A percentile compares a stretch with the other conserved stretches of the same genome.
Conservation (phyloP, 2,797 vertebrate species). For the Falco berigora region DNA sequence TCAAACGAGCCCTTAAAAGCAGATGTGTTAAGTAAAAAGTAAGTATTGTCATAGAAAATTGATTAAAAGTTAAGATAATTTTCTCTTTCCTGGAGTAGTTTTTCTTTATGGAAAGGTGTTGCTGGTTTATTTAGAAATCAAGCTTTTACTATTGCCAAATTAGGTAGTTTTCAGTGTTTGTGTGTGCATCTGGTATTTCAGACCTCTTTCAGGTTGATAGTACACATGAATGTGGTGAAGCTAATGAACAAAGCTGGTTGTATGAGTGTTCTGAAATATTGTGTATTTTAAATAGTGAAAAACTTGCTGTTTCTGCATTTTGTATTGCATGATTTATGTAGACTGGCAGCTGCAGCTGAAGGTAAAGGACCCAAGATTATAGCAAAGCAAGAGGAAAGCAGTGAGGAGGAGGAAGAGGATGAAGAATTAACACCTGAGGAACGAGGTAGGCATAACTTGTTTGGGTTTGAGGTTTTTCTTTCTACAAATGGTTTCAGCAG, state of each 20-base stretch:
- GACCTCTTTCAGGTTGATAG: background rate
- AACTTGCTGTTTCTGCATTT: background rate
- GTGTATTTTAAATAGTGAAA: background rate
- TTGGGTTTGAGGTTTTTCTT: background rate
- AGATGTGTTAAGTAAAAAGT: conserved; percentile 90
- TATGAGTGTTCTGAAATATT: background rate
- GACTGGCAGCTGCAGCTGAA: conserved; percentile 87
- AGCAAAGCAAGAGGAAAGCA: conserved; percentile 79
- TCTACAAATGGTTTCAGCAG: background rate
- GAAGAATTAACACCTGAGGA: conserved; percentile 89
- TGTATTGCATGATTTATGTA: conserved; percentile 50
- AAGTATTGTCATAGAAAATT: conserved; percentile 64
- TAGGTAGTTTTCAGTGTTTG: background rate
- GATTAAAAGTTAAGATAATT: background rate
- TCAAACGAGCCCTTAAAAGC: conserved; percentile 75
- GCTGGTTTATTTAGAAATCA: background rate
- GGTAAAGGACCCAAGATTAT: conserved; percentile 78
- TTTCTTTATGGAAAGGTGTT: background rate
- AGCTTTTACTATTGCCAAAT: background rate
- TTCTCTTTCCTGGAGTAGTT: background rate
- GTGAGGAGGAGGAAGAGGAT: conserved; percentile 91
- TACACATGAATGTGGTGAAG: background rate
- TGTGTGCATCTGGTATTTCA: background rate
- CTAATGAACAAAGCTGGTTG: background rate
- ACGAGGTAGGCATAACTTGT: conserved; percentile 73